Conservation (phyloP, 2,113 vertebrate genomes). For the Equus quagga region DNA sequence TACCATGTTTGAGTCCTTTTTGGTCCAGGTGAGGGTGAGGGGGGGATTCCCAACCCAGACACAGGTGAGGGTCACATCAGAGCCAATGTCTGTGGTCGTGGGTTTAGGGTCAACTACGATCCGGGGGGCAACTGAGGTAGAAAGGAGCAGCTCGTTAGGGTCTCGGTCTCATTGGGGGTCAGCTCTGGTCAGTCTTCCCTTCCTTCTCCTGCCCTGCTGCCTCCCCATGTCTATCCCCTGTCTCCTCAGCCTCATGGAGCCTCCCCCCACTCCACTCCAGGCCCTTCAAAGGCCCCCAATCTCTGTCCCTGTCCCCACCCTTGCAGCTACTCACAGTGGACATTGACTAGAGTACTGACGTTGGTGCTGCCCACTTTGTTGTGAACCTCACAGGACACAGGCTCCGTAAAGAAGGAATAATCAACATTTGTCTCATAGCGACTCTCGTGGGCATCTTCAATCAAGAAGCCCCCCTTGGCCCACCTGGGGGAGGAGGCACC, state of each 20-base stretch:
- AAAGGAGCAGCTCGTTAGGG: background rate
- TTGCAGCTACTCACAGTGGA: constrained; percentile 92
- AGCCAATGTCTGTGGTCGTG: constrained; percentile 93
- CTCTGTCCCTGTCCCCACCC: rapidly evolving
- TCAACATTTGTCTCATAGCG: constrained; percentile 95
- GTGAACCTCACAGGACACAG: constrained; percentile 97
- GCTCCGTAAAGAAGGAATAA: constrained; percentile 98
- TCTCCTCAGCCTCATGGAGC: background rate
- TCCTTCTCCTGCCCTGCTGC: no score
- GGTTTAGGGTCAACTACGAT: constrained; percentile 96
- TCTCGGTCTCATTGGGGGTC: rapidly evolving
- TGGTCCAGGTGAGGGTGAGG: constrained; percentile 98
- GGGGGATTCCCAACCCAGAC: constrained; percentile 97
- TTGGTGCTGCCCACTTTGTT: constrained; percentile 98
- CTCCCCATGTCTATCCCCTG: rapidly evolving
- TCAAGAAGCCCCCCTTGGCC: constrained; percentile 96
- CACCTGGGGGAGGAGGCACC: constrained; percentile 86
- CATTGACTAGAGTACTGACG: constrained; percentile 97
- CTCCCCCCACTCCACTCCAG: no score
- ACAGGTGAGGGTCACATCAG: constrained; percentile 95
- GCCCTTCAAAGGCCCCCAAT: background rate
- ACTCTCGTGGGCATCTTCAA: constrained; percentile 94
- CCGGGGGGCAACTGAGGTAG: constrained; percentile 92
- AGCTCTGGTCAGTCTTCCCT: rapidly evolving
- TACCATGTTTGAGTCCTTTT: constrained; percentile 98